Base-by-base conservation (phyloP, 2,888 invertebrate species). In the Thereva unica region DNA sequence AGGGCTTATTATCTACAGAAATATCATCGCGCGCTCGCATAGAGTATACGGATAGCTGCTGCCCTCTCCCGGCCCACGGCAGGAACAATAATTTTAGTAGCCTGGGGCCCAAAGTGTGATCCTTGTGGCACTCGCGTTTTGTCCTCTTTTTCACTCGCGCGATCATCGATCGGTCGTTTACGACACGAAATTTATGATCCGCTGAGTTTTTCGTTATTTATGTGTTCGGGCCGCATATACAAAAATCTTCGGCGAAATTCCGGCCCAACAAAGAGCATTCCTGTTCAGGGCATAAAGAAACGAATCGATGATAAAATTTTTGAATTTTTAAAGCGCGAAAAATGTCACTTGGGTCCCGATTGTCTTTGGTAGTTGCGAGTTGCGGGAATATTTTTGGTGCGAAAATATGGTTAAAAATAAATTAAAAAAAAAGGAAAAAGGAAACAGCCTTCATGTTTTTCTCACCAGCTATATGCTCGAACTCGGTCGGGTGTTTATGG, bases 261-360 rank as follows among this genome's bases (percentile, higher is more conserved):
- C 47, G 45, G 38, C 45, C 34, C 54, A 55, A 41, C 54, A 67
- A 66, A 59, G 64, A 64, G 57, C 67, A 67, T 68, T 53, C 54
- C 10, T 49, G 52, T 34, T 9, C 41, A 10, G 23, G 41, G 12
- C 3, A 45, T 37, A 44, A 23, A 50, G 53, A 47, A 54, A 56
- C 34, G 47, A 65, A 65, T 54, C 54, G 40, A 66, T 56, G 66
- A 66, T 57, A 57, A 66, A 66, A 66, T 66, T 66, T 66, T 65
- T 61, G 61, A 67, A 65, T 69, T 69, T 69, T 67, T 69, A 69
- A 69, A 69, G 69, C 69, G 69, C 69, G 69, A 69, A 69, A 69
- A 69, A 69, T 69, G 69, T 69, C 69, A 69, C 69, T 69, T 69
- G 66, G 64, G 63, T 52, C 37, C 63, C 69, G 67, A 69, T 69